Evolutionary conservation across 1,140 invertebrate species (phyloP).

Genomic region (Drosophila biarmipes): DNA sequence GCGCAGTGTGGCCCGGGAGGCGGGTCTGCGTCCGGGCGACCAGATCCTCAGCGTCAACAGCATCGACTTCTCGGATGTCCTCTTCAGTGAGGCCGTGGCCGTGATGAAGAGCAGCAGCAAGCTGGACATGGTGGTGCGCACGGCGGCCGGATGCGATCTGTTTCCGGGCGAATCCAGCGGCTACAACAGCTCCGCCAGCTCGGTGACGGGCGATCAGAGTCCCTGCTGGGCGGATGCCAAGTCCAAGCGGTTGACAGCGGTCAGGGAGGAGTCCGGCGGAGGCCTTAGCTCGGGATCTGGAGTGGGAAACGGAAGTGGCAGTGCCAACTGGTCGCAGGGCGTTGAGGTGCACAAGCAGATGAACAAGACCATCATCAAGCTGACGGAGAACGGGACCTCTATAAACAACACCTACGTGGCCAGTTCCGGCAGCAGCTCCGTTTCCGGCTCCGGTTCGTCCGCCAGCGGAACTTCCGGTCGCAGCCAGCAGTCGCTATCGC

Average conservation of each 20-base stretch:
- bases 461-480: constrained; percentile 10
- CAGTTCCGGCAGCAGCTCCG: constrained; percentile 21
- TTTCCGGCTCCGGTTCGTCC: constrained; percentile 9
- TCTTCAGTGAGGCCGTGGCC: constrained; percentile 92
- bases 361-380: constrained; percentile 88
- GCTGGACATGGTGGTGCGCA: constrained; percentile 89
- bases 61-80: constrained; percentile 89
- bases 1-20: constrained; percentile 93
- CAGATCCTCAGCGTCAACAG: constrained; percentile 97
- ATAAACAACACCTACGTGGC: constrained; percentile 84
- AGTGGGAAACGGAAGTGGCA: constrained; percentile 70
- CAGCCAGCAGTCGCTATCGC: constrained; percentile 16
- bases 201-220: constrained; percentile 90
- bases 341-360: constrained; percentile 79
- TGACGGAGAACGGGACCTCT: constrained; percentile 88
- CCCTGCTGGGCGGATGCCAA: constrained; percentile 87
- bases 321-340: constrained; percentile 41
- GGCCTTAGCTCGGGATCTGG: constrained; percentile 46
- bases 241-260: constrained; percentile 88
- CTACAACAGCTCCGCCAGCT: constrained; percentile 92
- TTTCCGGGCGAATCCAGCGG: constrained; percentile 92
- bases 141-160: constrained; percentile 90
- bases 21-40: constrained; percentile 95
- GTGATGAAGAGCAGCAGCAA: constrained; percentile 91
- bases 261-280: constrained; percentile 85